Base-by-base conservation (phyloP, 2,888 invertebrate species). In the Cheiracanthium punctorium region DNA sequence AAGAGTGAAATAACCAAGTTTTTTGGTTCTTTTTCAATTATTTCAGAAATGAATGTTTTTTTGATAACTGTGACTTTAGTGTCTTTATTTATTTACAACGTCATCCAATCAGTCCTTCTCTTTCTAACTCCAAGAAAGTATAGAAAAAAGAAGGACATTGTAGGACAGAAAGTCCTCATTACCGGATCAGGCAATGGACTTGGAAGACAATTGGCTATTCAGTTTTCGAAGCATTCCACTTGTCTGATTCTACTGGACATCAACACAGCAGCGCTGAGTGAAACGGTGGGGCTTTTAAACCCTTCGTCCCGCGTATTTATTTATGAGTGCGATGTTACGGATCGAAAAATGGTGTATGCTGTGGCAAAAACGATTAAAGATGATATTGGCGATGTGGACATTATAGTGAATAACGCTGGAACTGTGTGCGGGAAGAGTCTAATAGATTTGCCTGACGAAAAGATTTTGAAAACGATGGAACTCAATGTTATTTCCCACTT, bases 401-500 rank as follows among this genome's bases (percentile, higher is more conserved):
- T 98, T 89, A 93, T 98, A 80, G 94, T 98, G 87, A 98, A 98
- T 93, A 98, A 98, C 91, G 98, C 98, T 17, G 98, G 98, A 14
- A 95, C 97, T 72, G 96, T 96, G 12, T 95, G 95, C 7, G 97
- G 97, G 0, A 94, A 94, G 89, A 94, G 94, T 89, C 93, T 98
- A 64, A 92, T 97, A 89, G 96, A 97, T 76, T 96, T 95, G 0
- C 95, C 96, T 0, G 97, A 97, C 91, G 94, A 96, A 89, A 93
- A 96, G 87, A 96, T 98, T 89, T 95, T 96, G 91, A 94, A 95
- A 89, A 97, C 97, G 0, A 96, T 98, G 91, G 95, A 96, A 90
- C 97, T 98, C 85, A 98, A 98, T 91, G 94, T 96, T 43, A 93
- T 97, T 91, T 95, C 97, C 69, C 96, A 97, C 91, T 97, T 98